These are phyloP conservation scores for Vanessa cardui DNA, from an alignment of 2,888 invertebrate species.

Conservation along the genomic window DNA sequence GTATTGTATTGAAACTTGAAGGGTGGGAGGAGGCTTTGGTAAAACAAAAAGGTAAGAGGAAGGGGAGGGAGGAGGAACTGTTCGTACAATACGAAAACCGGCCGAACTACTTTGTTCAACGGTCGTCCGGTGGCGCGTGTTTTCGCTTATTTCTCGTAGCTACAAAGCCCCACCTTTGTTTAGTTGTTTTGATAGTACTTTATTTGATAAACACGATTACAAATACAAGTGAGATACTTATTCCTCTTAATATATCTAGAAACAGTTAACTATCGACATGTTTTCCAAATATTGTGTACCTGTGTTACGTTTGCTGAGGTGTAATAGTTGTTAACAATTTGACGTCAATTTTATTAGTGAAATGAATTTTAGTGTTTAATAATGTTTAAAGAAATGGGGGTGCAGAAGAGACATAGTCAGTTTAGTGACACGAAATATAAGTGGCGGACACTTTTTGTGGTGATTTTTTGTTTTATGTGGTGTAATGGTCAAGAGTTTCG, in stretches of 20 bases:
- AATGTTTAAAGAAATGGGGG: slow-evolving; percentile 74
- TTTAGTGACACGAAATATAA: slow-evolving; percentile 80
- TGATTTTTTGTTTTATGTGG: slow-evolving; percentile 54
- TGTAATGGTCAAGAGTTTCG: slow-evolving; percentile 67
- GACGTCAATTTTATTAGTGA: slow-evolving; percentile 64
- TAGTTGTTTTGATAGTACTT: slow-evolving; percentile 36
- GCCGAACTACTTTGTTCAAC: slow-evolving; percentile 80
- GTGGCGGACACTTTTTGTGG: slow-evolving; percentile 75
- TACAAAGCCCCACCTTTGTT: slow-evolving; percentile 75
- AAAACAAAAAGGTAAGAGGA: slow-evolving; percentile 53
- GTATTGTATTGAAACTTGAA: slow-evolving; percentile 45
- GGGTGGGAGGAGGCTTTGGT: slow-evolving; percentile 70
- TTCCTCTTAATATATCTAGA: neutral
- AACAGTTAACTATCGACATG: slow-evolving; percentile 18
- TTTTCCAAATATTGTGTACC: slow-evolving; percentile 48
- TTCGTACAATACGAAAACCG: slow-evolving; percentile 59
- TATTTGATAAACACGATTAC: slow-evolving; percentile 15
- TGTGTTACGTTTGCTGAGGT: slow-evolving; percentile 61
- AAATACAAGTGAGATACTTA: slow-evolving; percentile 6
- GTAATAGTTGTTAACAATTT: slow-evolving; percentile 51
- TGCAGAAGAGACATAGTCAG: slow-evolving; percentile 79
- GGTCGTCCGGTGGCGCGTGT: slow-evolving; percentile 73
- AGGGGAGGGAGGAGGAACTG: slow-evolving; percentile 61
- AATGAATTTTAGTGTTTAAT: slow-evolving; percentile 66
- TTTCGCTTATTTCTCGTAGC: slow-evolving; percentile 70